A percentile compares a stretch with the other conserved stretches of the same genome.
These are phyloP conservation scores for Ochropacha duplaris DNA, from an alignment of 2,888 invertebrate species.

Conservation along the genomic window DNA sequence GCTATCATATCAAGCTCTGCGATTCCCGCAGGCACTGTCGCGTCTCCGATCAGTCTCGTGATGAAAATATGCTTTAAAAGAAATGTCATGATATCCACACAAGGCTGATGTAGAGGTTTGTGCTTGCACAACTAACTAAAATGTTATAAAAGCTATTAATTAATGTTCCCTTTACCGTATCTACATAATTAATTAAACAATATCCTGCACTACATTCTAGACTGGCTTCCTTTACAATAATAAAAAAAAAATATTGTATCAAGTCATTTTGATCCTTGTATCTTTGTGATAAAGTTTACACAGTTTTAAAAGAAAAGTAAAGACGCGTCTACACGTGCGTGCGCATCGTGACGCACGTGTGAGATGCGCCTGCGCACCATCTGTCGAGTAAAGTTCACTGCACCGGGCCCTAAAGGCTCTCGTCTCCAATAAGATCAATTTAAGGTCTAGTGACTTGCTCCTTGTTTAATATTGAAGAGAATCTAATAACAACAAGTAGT, in stretches of 20 bases:
- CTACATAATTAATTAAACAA: constrained; percentile 25
- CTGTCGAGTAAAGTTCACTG: constrained; percentile 57
- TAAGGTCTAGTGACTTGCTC: constrained; percentile 19
- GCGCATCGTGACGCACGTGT: constrained; percentile 51
- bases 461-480: neutral
- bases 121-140: too few relatives aligned
- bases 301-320: constrained; percentile 3
- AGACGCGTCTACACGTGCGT: constrained; percentile 41
- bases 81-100: too few relatives aligned
- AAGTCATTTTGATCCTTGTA: neutral
- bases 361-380: constrained; percentile 40
- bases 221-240: constrained; percentile 29
- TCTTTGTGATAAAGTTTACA: constrained; percentile 1
- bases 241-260: constrained; percentile 8
- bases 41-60: too few relatives aligned
- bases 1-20: too few relatives aligned
- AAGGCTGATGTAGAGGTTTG: too few relatives aligned
- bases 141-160: neutral
- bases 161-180: constrained; percentile 2
- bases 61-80: too few relatives aligned
- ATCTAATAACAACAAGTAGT: too few relatives aligned
- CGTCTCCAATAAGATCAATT: constrained; percentile 27
- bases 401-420: constrained; percentile 43
- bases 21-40: too few relatives aligned
- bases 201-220: constrained; percentile 26